Base-by-base conservation (phyloP, 2,113 vertebrate species). In the Sisor rabdophorus region DNA sequence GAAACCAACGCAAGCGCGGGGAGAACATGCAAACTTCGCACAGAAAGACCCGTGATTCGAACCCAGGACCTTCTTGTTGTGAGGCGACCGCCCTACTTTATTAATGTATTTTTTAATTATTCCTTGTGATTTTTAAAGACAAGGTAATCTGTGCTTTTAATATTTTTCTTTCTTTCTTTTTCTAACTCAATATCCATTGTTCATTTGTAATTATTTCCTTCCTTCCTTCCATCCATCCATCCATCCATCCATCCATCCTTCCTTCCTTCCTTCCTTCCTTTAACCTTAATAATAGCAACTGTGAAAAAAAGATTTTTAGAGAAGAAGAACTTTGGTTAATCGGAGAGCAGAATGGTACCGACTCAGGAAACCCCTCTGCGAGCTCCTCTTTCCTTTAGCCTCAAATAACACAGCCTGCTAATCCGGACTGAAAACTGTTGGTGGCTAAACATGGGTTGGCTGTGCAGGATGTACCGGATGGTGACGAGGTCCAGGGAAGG, bases 371-470 rank as follows among this genome's bases (percentile, higher is more conserved):
- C 69, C 82, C 85, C 75, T 86, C 82, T 50, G 73, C 10, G 10
- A 80, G 73, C 79, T 69, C 68, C 84, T 85, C 76, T 32, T 55
- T 79, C 56, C 73, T 60, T 65, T 50, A 16, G 40, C 47, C 58
- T 20, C 7, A 59, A 75, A 79, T 77, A 76, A 77, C 78, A 79
- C 73, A 81, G 80, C 75, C 78, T 55, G 75, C 80, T 86, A 89
- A 89, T 84, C 82, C 88, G 86, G 87, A 88, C 82, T 83, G 88
- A 50, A 75, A 82, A 85, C 75, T 79, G 79, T 77, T 72, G 81
- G 87, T 86, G 85, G 85, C 82, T 79, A 82, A 71, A 85, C 76
- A 54, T 70, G 76, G 79, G 48, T 75, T 71, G 47, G 78, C 80
- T 77, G 77, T 36, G 68, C 63, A 79, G 76, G 80, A 84, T 80